Evolutionary conservation across 1,140 invertebrate species (phyloP).

Genomic region (Drosophila kanapiae): DNA sequence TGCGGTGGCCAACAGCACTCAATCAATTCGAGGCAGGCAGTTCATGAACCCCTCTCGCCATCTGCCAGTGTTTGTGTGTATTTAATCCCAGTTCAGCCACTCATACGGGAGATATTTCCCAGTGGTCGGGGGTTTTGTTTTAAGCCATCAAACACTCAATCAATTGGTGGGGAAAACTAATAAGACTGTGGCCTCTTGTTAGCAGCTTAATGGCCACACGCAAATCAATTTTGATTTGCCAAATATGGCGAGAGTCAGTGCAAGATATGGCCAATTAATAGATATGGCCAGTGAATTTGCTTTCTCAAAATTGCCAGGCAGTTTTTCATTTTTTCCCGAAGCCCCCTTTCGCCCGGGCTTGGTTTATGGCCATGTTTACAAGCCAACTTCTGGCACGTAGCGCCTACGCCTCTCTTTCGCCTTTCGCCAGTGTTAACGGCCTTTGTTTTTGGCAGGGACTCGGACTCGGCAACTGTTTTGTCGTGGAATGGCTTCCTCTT

Average conservation of each 20-base stretch:
- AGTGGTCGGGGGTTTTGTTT: background rate
- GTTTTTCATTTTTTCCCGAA: conserved; percentile 66
- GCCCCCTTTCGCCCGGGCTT: conserved; percentile 29
- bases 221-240: conserved; percentile 40
- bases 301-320: conserved; percentile 22
- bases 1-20: conserved; percentile 70
- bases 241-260: conserved; percentile 25
- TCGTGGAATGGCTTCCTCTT: conserved; percentile 56
- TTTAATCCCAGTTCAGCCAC: conserved; percentile 19
- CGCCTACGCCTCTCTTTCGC: conserved; percentile 32
- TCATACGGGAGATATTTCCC: background rate
- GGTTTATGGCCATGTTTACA: conserved; percentile 79
- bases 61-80: conserved; percentile 13
- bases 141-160: conserved; percentile 37
- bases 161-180: conserved; percentile 21
- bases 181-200: conserved; percentile 39
- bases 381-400: conserved; percentile 70
- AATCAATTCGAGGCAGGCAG: conserved; percentile 62
- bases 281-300: conserved; percentile 19
- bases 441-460: conserved; percentile 62
- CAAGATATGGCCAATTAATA: conserved; percentile 28
- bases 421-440: conserved; percentile 59
- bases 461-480: conserved; percentile 60
- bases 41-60: conserved; percentile 8
- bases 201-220: conserved; percentile 31